Evolutionary conservation across 2,888 invertebrate species (phyloP), one percentile per base, ranked within the genome.

Genomic region (Entomobrya proxima): DNA sequence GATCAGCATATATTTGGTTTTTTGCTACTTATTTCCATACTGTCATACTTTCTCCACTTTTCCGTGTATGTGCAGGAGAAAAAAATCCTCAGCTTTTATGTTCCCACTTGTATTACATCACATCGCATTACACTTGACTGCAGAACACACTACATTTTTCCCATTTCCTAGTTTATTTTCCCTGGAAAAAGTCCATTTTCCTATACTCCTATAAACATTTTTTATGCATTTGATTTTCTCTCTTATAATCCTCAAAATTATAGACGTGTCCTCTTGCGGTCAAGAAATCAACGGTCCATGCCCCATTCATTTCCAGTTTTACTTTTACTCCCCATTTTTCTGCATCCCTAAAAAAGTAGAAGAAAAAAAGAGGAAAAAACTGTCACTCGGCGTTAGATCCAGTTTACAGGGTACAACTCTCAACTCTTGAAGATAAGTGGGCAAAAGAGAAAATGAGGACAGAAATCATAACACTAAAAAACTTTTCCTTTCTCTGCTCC

Each of bases 201-300:
- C n/a, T n/a, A n/a, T n/a, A n/a, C n/a, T n/a, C n/a, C n/a, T n/a
- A n/a, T n/a, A n/a, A n/a, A n/a, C n/a, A n/a, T n/a, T n/a, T n/a
- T n/a, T n/a, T n/a, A n/a, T n/a, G n/a, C n/a, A n/a, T n/a, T n/a
- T n/a, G n/a, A n/a, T n/a, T n/a, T n/a, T n/a, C n/a, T n/a, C n/a
- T n/a, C n/a, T n/a, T n/a, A n/a, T n/a, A n/a, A n/a, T n/a, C n/a
- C n/a, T n/a, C n/a, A n/a, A n/a, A 5, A 74, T n/a, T 47, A 47
- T n/a, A 18, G 18, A 47, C 15, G 18, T 47, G 69, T 40, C 11
- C 13, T 40, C 32, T 74, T 32, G 58, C 61, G 64, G 78, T 78
- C 78, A 78, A 78, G 78, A 78, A 78, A 78, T 78, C 64, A 78
- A 78, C 78, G 50, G 47, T 47, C 64, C 78, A 47, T 78, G 58